Evolutionary conservation across 2,113 vertebrate species (phyloP).

Genomic region (Collichthys lucidus): DNA sequence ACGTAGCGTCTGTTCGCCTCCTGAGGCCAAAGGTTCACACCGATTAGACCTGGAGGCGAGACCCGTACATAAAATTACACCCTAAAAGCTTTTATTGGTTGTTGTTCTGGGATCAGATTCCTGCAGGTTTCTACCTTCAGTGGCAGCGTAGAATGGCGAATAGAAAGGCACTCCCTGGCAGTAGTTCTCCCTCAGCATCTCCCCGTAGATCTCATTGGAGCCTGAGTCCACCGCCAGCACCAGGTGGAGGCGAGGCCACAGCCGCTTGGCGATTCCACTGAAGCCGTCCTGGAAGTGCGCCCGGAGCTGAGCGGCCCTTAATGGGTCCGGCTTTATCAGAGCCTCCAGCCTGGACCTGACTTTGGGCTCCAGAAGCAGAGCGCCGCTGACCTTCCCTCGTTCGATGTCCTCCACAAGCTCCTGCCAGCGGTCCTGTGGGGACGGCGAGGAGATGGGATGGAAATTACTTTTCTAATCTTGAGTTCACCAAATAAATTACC

Average conservation of each 20-base stretch:
- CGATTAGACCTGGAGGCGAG: constrained; percentile 85
- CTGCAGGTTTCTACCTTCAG: constrained; percentile 85
- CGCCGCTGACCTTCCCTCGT: constrained; percentile 79
- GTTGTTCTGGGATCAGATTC: background rate
- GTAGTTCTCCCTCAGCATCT: constrained; percentile 82
- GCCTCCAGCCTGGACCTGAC: constrained; percentile 74
- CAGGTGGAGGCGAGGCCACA: constrained; percentile 91
- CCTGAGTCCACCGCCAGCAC: constrained; percentile 88
- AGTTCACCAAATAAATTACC: constrained; percentile 33
- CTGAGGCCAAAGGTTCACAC: constrained; percentile 90
- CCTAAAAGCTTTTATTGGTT: background rate
- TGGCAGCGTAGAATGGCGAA: constrained; percentile 88
- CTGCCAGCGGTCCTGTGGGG: constrained; percentile 76
- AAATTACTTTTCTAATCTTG: constrained; percentile 24
- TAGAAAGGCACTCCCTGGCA: constrained; percentile 90
- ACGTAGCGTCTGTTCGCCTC: constrained; percentile 83
- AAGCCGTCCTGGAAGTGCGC: constrained; percentile 83
- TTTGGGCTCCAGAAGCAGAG: constrained; percentile 77
- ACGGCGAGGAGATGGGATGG: constrained; percentile 8
- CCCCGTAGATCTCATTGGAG: constrained; percentile 83
- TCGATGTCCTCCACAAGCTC: constrained; percentile 86
- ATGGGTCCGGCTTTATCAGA: constrained; percentile 76
- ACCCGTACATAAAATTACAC: background rate
- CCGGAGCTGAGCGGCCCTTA: constrained; percentile 83
- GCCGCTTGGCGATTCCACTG: constrained; percentile 84